Conservation (phyloP, 2,113 vertebrate species). For the Grallaria varia region DNA sequence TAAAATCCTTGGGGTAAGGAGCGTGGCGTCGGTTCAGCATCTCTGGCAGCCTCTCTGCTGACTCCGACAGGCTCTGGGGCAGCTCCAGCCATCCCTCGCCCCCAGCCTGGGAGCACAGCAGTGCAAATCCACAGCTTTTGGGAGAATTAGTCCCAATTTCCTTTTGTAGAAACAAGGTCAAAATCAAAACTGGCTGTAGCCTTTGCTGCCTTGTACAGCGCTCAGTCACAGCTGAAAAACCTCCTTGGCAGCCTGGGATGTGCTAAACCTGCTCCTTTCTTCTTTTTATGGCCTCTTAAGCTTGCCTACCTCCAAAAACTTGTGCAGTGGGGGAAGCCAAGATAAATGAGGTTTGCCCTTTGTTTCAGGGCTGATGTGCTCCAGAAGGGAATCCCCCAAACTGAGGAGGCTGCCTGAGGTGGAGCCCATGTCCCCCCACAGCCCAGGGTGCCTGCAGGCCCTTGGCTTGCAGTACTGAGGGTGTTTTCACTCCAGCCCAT, state of each 20-base stretch:
- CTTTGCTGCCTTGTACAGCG: fast-evolving
- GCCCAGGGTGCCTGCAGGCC: fast-evolving
- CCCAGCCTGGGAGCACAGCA: neutral
- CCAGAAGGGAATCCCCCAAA: neutral
- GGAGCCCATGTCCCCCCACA: neutral
- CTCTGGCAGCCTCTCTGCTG: neutral
- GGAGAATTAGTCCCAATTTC: neutral
- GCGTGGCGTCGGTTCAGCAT: neutral
- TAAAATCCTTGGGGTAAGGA: neutral
- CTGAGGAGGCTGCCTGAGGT: neutral
- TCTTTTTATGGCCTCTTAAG: constrained; percentile 12
- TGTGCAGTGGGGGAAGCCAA: neutral
- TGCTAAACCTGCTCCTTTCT: neutral
- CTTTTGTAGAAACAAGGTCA: neutral
- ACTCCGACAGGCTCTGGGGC: fast-evolving
- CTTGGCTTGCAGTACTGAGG: fast-evolving
- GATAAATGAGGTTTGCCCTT: neutral
- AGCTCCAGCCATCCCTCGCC: neutral
- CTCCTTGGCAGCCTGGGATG: neutral
- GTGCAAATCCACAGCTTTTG: neutral
- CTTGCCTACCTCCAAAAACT: neutral
- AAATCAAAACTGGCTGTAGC: neutral
- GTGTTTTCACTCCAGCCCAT: neutral
- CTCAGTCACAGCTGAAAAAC: neutral
- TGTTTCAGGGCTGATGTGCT: neutral